Percentiles rank a stretch among this genome's conserved stretches.
Evolutionary conservation across 2,888 invertebrate species (phyloP).

Genomic region (Phrixothrix hirtus): DNA sequence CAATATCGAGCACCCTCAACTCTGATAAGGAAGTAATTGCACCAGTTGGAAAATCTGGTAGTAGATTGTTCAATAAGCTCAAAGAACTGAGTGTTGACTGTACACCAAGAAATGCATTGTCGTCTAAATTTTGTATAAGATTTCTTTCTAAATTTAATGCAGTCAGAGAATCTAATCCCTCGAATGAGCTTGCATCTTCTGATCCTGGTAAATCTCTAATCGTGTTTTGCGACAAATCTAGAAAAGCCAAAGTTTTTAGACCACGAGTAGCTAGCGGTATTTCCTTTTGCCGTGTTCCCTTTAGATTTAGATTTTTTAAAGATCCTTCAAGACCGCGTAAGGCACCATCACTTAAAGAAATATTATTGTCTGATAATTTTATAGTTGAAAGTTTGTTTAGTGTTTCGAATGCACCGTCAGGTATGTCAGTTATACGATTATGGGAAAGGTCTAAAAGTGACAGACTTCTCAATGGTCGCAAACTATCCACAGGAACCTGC

Average conservation of each 20-base stretch:
- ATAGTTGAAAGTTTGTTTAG: constrained; percentile 75
- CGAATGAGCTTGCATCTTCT: constrained; percentile 67
- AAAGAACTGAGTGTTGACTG: constrained; percentile 83
- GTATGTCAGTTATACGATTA: constrained; percentile 73
- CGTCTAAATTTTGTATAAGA: constrained; percentile 75
- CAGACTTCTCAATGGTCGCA: constrained; percentile 69
- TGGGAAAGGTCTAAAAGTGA: constrained; percentile 83
- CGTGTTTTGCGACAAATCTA: constrained; percentile 88
- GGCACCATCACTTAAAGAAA: constrained; percentile 70
- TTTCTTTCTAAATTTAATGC: constrained; percentile 88
- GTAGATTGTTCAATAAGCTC: constrained; percentile 84
- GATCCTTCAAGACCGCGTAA: constrained; percentile 79
- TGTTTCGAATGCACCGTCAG: constrained; percentile 75
- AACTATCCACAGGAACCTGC: constrained; percentile 75
- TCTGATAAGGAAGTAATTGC: constrained; percentile 79
- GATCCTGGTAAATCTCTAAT: constrained; percentile 78
- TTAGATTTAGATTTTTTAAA: constrained; percentile 86
- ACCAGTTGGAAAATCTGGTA: constrained; percentile 83
- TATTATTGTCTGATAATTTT: constrained; percentile 86
- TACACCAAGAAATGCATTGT: constrained; percentile 78
- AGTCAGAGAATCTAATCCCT: constrained; percentile 79
- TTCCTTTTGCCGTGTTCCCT: constrained; percentile 79
- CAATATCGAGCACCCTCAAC: constrained; percentile 86
- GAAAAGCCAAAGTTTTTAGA: constrained; percentile 78
- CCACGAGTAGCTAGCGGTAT: constrained; percentile 81